phyloP scores from a whole-genome alignment of 2,113 vertebrate species.

The Heteronetta atricapilla region DNA sequence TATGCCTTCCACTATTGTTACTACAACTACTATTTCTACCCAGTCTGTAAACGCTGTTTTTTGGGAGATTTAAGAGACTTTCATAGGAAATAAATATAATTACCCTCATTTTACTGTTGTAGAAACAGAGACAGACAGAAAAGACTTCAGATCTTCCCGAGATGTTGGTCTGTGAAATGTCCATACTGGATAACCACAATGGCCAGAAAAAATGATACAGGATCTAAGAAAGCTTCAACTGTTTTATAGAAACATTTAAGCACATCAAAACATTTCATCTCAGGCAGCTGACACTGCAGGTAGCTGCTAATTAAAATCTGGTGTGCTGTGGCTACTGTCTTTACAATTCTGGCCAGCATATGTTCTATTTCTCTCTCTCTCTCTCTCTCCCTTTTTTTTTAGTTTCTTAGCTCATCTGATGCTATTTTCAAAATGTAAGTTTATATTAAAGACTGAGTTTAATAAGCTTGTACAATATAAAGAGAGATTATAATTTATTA shows the following conservation, averaged over 20 bases:
- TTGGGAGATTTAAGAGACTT: neutral
- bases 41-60: neutral
- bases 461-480: constrained; percentile 50
- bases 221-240: constrained; percentile 35
- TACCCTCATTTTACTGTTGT: neutral
- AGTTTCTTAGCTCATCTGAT: constrained; percentile 3
- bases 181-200: neutral
- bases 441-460: constrained; percentile 46
- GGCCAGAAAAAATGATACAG: neutral
- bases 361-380: constrained; percentile 10
- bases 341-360: constrained; percentile 51
- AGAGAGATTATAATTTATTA: constrained; percentile 76
- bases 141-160: neutral
- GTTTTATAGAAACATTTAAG: constrained; percentile 59
- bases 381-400: neutral
- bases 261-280: constrained; percentile 62
- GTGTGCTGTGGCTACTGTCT: constrained; percentile 58
- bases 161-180: neutral
- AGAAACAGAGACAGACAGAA: neutral
- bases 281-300: constrained; percentile 57
- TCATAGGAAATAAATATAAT: neutral
- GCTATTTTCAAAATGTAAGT: constrained; percentile 35
- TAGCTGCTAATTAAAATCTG: constrained; percentile 64
- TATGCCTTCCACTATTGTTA: neutral
- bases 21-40: neutral